A percentile compares a stretch with the other conserved stretches of the same genome.
Conservation (phyloP, 2,113 vertebrate genomes). For the Cyprinus carpio region DNA sequence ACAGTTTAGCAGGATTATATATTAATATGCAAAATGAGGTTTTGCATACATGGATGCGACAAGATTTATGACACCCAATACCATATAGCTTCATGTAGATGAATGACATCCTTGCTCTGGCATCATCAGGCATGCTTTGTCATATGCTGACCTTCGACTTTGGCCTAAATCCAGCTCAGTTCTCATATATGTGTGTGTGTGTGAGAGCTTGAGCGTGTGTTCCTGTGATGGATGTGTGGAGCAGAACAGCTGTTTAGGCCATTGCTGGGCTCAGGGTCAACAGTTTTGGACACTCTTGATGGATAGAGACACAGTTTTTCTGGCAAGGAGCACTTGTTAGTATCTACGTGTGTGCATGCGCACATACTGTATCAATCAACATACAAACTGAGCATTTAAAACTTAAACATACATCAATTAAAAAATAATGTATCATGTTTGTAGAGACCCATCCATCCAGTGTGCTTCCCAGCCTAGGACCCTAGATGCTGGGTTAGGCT, state of each 20-base stretch:
- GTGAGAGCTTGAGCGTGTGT: slow-evolving; percentile 21
- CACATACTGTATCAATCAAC: no score
- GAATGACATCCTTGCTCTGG: slow-evolving; percentile 23
- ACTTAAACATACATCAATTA: not conserved
- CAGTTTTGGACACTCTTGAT: slow-evolving; percentile 43
- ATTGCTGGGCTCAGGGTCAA: slow-evolving; percentile 46
- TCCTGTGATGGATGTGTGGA: slow-evolving; percentile 19
- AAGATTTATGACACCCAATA: slow-evolving; percentile 15
- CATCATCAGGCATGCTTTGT: slow-evolving; percentile 39
- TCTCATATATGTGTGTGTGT: not conserved
- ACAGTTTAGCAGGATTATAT: not conserved
- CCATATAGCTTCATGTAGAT: no score
- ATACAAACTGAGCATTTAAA: no score
- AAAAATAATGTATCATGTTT: not conserved
- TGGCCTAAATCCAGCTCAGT: slow-evolving; percentile 23
- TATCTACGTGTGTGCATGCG: not conserved
- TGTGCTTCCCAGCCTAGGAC: not conserved
- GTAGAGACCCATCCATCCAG: not conserved
- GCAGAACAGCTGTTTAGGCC: slow-evolving; percentile 46
- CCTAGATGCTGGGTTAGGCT: not conserved
- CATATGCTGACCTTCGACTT: slow-evolving; percentile 34
- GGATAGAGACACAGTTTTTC: slow-evolving; percentile 26
- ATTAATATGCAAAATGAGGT: not conserved
- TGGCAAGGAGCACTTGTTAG: not conserved
- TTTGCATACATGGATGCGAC: not conserved